Percentiles rank a stretch among this genome's conserved stretches.
Evolutionary conservation across 2,797 vertebrate species (phyloP).

Genomic region (Sebastolobus alascanus): DNA sequence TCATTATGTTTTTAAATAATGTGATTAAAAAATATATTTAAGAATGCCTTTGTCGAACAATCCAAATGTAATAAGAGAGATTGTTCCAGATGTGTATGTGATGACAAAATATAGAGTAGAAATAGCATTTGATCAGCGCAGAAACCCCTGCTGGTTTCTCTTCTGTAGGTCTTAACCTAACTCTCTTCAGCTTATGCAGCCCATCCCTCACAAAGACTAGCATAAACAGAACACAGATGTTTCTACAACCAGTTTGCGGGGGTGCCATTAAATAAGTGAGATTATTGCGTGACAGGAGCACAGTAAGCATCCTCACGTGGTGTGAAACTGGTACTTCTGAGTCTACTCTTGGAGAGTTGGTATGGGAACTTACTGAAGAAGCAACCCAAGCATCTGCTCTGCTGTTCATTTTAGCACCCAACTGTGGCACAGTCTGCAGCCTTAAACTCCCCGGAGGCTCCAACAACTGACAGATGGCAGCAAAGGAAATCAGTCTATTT

Average conservation of each 20-base stretch:
- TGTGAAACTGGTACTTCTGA: constrained; percentile 29
- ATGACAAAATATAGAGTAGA: neutral
- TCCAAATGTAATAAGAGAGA: neutral
- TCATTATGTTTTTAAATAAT: neutral
- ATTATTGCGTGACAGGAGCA: constrained; percentile 47
- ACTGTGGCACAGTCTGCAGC: constrained; percentile 68
- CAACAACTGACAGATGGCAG: constrained; percentile 68
- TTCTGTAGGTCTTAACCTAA: constrained; percentile 10
- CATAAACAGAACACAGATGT: constrained; percentile 46
- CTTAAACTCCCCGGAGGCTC: constrained; percentile 56
- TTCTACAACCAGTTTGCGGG: constrained; percentile 24
- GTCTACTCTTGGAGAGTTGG: constrained; percentile 18
- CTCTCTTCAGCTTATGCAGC: neutral
- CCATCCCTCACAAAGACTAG: constrained; percentile 39
- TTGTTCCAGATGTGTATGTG: neutral
- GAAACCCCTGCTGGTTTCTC: constrained; percentile 6
- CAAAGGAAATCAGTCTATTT: constrained; percentile 43
- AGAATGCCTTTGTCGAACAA: neutral
- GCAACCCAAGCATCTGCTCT: constrained; percentile 69
- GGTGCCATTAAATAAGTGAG: constrained; percentile 53
- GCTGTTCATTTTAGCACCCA: constrained; percentile 64
- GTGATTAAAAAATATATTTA: neutral
- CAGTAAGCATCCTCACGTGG: constrained; percentile 23
- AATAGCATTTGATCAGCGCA: neutral
- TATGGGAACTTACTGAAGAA: constrained; percentile 32